Percentiles rank a stretch among this genome's conserved stretches.
Conservation (phyloP, 2,888 invertebrate genomes). For the Rhorus exstirpatorius region DNA sequence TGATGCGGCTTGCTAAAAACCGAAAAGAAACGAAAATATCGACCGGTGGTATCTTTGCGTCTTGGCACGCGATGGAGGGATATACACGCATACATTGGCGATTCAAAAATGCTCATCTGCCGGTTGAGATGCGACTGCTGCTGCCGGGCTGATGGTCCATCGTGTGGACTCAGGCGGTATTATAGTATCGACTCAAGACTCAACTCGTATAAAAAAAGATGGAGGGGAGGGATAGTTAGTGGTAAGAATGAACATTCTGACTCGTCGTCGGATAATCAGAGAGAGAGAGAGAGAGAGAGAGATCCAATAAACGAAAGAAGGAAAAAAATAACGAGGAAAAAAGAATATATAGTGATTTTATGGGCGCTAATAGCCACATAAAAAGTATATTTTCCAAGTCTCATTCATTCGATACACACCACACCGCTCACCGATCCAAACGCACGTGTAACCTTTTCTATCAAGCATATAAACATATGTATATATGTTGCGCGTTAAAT, state of each 20-base stretch:
- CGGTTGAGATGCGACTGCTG: no score
- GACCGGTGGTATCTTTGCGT: conserved; percentile 3
- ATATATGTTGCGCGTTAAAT: conserved; percentile 5
- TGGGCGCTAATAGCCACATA: conserved; percentile 36
- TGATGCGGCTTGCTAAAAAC: conserved; percentile 40
- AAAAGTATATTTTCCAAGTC: conserved; percentile 40
- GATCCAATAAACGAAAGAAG: conserved; percentile 46
- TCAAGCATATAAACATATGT: background rate
- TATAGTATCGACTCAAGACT: no score
- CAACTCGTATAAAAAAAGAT: no score
- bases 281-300: no score
- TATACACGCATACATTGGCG: conserved; percentile 1
- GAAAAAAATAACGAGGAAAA: conserved; percentile 6
- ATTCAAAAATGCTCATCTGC: conserved; percentile 10
- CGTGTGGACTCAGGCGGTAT: background rate
- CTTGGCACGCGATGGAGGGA: conserved; percentile 71
- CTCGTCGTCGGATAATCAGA: conserved; percentile 47
- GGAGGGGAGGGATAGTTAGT: no score
- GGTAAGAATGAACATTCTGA: conserved; percentile 39
- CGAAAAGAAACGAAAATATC: conserved; percentile 21
- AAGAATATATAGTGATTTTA: conserved; percentile 34
- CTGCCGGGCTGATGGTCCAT: conserved; percentile 20
- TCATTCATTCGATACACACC: conserved; percentile 29
- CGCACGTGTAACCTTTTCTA: conserved; percentile 17
- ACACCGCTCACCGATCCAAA: conserved; percentile 9